These are phyloP conservation scores for Rhinophrynus dorsalis DNA, from an alignment of 2,797 vertebrate genomes.

Conservation along the genomic window DNA sequence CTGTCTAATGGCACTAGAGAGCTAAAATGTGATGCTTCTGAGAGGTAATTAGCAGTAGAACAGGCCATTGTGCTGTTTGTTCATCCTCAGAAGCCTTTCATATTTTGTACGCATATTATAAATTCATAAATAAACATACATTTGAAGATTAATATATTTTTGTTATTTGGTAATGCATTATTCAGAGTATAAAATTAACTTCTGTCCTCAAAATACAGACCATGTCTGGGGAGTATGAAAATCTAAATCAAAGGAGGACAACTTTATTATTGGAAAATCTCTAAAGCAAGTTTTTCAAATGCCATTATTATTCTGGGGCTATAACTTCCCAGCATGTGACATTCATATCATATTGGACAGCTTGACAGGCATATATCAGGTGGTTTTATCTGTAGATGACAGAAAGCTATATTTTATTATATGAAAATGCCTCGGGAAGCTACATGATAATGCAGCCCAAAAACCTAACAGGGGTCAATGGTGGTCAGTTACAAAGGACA, in stretches of 20 bases:
- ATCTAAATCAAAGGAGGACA: neutral
- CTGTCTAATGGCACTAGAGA: too few species aligned
- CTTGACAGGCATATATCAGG: neutral
- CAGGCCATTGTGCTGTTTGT: too few species aligned
- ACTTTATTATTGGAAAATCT: neutral
- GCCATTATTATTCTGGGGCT: neutral
- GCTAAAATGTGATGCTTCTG: too few species aligned
- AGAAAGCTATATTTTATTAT: too few species aligned
- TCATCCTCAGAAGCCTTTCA: too few species aligned
- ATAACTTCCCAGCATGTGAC: neutral
- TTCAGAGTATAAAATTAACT: neutral
- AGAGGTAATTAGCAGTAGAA: too few species aligned
- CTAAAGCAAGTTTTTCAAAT: neutral
- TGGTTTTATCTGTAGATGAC: neutral
- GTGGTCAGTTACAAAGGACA: too few species aligned
- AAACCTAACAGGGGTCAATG: too few species aligned
- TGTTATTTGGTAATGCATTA: slow-evolving; percentile 9
- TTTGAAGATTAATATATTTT: neutral
- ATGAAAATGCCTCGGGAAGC: too few species aligned
- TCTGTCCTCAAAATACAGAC: neutral
- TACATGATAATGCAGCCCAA: too few species aligned
- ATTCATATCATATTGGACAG: neutral
- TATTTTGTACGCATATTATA: too few species aligned
- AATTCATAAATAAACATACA: too few species aligned
- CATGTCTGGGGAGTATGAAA: neutral